These are phyloP conservation scores for Lacanobia oleracea DNA, from an alignment of 2,888 invertebrate genomes.

Conservation along the genomic window DNA sequence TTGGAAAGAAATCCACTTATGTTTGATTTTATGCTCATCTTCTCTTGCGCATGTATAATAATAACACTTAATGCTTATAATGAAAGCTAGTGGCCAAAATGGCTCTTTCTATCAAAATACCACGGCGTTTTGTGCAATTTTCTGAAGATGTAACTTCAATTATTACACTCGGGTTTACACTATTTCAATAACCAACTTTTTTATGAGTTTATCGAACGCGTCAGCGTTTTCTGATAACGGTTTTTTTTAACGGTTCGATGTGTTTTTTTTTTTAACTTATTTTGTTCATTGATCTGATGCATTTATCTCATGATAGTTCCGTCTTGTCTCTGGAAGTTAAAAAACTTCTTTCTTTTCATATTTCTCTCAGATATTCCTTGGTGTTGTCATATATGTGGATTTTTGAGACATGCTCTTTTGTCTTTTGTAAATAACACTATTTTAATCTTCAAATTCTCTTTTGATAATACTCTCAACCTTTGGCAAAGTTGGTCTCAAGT, in stretches of 20 bases:
- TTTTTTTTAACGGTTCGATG: constrained; percentile 41
- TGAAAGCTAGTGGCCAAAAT: constrained; percentile 50
- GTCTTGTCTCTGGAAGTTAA: not conserved
- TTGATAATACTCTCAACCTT: not conserved
- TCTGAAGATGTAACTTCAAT: constrained; percentile 6
- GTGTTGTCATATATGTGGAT: constrained; percentile 19
- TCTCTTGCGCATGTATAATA: constrained; percentile 47
- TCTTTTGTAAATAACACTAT: constrained; percentile 1
- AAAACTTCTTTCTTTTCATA: not conserved
- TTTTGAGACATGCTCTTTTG: constrained; percentile 9
- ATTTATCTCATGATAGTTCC: constrained; percentile 57
- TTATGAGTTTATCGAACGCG: constrained; percentile 29
- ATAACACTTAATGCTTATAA: constrained; percentile 49
- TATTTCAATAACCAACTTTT: constrained; percentile 14
- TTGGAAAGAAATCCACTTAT: constrained; percentile 46
- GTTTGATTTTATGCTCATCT: constrained; percentile 44
- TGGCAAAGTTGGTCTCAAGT: constrained; percentile 3
- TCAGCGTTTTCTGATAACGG: constrained; percentile 29
- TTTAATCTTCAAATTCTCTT: not conserved
- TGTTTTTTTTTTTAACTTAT: constrained; percentile 24
- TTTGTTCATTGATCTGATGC: constrained; percentile 51
- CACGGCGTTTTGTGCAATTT: constrained; percentile 37
- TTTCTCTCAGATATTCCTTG: constrained; percentile 7
- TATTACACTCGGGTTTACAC: constrained; percentile 9
- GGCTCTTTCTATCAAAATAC: constrained; percentile 54